Percentiles rank a stretch among this genome's conserved stretches.
Evolutionary conservation across 64 coral and sea anemone genomes (phyloP).

Genomic region (Trachythela sp.): DNA sequence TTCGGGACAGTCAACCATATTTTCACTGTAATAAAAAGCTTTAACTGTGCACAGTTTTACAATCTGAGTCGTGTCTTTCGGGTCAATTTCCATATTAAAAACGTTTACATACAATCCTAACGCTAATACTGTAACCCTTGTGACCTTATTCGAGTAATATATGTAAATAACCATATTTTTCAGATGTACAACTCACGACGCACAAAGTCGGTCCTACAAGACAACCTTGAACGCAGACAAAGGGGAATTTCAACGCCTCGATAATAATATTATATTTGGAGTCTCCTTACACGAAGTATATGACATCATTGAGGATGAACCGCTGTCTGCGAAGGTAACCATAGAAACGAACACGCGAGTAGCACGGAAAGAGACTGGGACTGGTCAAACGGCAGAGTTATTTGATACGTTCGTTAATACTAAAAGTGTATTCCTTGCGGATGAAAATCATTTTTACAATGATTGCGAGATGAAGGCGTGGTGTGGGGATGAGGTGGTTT

Average conservation of each 20-base stretch:
- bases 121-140: no score
- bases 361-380: not conserved
- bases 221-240: not conserved
- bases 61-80: no score
- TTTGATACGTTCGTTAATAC: not conserved
- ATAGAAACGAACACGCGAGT: not conserved
- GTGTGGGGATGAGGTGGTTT: not conserved
- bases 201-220: not conserved
- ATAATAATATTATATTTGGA: not conserved
- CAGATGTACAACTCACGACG: not conserved
- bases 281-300: not conserved
- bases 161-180: not conserved
- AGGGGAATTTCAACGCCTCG: not conserved
- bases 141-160: no score
- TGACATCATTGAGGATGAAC: not conserved
- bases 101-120: no score
- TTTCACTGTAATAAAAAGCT: not conserved
- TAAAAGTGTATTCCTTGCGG: not conserved
- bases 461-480: not conserved
- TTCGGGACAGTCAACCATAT: no score
- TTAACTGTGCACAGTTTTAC: no score
- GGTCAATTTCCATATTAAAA: no score
- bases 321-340: not conserved
- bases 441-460: not conserved
- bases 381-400: not conserved